Evolutionary conservation across 37 sponge, comb jelly and placozoan species (phyloP).

Genomic region (Petrosia ficiformis): DNA sequence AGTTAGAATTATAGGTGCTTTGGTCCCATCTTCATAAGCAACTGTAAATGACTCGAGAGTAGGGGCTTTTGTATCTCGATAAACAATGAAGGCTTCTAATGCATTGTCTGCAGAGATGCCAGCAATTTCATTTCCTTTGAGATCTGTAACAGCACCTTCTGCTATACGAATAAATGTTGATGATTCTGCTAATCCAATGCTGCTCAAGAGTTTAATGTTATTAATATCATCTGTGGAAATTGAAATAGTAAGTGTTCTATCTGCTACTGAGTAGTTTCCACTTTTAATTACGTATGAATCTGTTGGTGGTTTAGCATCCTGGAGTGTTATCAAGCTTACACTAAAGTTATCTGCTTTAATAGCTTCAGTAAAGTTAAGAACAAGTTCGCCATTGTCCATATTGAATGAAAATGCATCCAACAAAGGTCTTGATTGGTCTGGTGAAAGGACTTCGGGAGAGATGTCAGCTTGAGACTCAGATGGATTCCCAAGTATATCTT

Average conservation of each 20-base stretch:
- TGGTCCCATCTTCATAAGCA: constrained; percentile 43
- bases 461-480: constrained; percentile 1
- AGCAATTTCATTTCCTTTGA: constrained; percentile 51
- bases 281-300: constrained; percentile 22
- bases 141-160: constrained; percentile 66
- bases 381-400: constrained; percentile 72
- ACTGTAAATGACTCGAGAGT: constrained; percentile 53
- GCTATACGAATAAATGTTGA: constrained; percentile 56
- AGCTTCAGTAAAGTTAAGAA: constrained; percentile 77
- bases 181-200: constrained; percentile 42
- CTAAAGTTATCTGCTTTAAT: constrained; percentile 46
- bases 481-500: constrained; percentile 46
- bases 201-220: constrained; percentile 60
- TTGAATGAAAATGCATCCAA: constrained; percentile 56
- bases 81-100: constrained; percentile 23
- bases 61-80: constrained; percentile 53
- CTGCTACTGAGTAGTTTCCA: constrained; percentile 18
- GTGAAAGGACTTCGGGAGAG: constrained; percentile 12
- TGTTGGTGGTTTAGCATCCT: constrained; percentile 18
- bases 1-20: constrained; percentile 54
- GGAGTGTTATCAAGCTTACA: constrained; percentile 50
- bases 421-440: constrained; percentile 51
- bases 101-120: constrained; percentile 25
- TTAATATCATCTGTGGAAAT: constrained; percentile 60
- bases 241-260: constrained; percentile 34